phyloP scores from a whole-genome alignment of 2,113 vertebrate species.

The Formicarius rufipectus region DNA sequence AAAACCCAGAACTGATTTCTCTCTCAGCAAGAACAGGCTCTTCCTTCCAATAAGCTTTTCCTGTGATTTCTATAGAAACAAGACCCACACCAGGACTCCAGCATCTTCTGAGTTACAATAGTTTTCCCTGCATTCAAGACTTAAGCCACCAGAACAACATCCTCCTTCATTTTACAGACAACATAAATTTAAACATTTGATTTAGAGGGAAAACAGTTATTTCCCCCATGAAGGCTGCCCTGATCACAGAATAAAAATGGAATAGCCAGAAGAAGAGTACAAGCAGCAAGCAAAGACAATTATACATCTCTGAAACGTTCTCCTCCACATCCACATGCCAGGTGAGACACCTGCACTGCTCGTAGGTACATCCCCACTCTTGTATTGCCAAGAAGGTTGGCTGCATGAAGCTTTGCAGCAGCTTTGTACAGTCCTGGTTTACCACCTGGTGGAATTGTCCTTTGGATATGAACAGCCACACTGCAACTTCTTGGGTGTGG shows the following conservation, averaged over 20 bases:
- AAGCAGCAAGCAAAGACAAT: background rate
- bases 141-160: background rate
- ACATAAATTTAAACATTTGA: background rate
- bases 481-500: background rate
- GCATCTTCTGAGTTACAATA: background rate
- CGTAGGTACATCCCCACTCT: background rate
- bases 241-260: background rate
- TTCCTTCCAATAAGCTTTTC: slow-evolving; percentile 9
- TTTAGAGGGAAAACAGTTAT: background rate
- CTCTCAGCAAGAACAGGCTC: background rate
- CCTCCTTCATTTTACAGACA: background rate
- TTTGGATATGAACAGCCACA: background rate
- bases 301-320: background rate
- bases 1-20: background rate
- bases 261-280: background rate
- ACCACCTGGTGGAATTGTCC: background rate
- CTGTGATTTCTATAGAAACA: slow-evolving; percentile 45
- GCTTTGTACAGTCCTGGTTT: background rate
- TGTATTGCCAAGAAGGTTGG: background rate
- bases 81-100: background rate
- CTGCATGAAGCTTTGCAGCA: background rate
- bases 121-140: background rate
- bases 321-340: background rate
- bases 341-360: background rate
- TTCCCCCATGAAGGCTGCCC: background rate